Base-by-base conservation (phyloP, 2,797 vertebrate species). In the Myripristis jacobus region DNA sequence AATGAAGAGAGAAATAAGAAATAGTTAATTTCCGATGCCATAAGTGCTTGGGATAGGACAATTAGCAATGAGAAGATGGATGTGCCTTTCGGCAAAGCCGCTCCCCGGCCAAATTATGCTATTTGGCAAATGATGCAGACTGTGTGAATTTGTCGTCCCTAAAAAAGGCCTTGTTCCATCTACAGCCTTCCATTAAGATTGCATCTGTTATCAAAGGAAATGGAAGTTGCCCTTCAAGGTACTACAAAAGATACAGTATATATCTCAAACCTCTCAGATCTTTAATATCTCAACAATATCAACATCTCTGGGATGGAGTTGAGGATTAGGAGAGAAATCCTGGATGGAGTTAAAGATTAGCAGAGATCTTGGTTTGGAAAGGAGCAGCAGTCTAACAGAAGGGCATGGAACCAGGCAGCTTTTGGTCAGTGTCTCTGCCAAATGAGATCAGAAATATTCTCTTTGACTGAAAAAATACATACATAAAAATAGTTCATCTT, bases 61-160 rank as follows among this genome's bases (percentile, higher is more conserved):
- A 82, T 84, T 79, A 82, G 66, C 31, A 53, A 18, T 75, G 25
- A 70, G 50, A 75, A 55, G 57, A 83, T 43, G 41, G 68, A 80
- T 74, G 57, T 41, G 25, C 59, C 73, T 57, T 41, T 55, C 56
- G 67, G 80, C 66, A 58, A 62, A 75, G 77, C 50, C 65, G 34
- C 77, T 80, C 52, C 41, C 65, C 38, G 53, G 50, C 44, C 76
- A 74, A 82, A 85, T 86, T 60, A 63, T 29, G 8, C 59, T 44
- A 73, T 81, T 67, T 80, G 66, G 58, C 52, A 84, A 87, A 89
- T 73, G 43, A 83, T 59, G 48, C 66, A 70, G 53, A 36, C 44
- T 51, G 52, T 61, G 51, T 18, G 22, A 66, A 73, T 70, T 57
- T 60, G 27, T 55, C 2, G 0, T 52, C 43, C 36, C 59, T 63